These are phyloP conservation scores for Misgurnus anguillicaudatus DNA, from an alignment of 2,113 vertebrate genomes.

Conservation along the genomic window DNA sequence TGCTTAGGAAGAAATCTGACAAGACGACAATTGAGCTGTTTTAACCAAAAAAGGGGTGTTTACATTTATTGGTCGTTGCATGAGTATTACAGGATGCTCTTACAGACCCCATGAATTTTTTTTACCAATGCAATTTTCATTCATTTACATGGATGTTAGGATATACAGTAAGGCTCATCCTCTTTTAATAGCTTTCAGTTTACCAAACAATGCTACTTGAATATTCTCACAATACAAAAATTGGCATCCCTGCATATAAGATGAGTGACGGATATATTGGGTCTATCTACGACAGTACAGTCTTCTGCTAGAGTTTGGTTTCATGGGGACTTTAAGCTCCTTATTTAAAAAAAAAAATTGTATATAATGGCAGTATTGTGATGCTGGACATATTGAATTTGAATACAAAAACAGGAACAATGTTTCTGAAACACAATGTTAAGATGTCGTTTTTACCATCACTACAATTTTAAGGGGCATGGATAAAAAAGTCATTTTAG, in stretches of 20 bases:
- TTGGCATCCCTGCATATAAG: not conserved
- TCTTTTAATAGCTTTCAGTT: not conserved
- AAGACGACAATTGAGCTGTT: no score
- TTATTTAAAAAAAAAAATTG: not conserved
- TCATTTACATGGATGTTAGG: not conserved
- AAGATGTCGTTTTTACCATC: not conserved
- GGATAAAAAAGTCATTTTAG: constrained; percentile 10
- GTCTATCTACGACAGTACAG: not conserved
- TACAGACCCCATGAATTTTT: not conserved
- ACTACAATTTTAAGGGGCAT: not conserved
- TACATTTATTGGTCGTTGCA: not conserved
- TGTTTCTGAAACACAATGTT: constrained; percentile 4
- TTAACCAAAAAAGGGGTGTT: no score
- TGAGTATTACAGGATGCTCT: not conserved
- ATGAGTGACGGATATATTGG: not conserved
- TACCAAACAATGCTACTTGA: no score
- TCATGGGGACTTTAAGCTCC: not conserved
- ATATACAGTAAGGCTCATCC: not conserved
- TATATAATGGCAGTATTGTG: constrained; percentile 13
- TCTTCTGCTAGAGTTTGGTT: not conserved
- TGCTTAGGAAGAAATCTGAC: not conserved
- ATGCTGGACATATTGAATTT: constrained; percentile 26
- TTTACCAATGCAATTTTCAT: no score
- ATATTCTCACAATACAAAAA: not conserved
- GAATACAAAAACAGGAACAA: not conserved